These are phyloP conservation scores for Aphelinus certus DNA, from an alignment of 1,140 invertebrate species.

Conservation along the genomic window DNA sequence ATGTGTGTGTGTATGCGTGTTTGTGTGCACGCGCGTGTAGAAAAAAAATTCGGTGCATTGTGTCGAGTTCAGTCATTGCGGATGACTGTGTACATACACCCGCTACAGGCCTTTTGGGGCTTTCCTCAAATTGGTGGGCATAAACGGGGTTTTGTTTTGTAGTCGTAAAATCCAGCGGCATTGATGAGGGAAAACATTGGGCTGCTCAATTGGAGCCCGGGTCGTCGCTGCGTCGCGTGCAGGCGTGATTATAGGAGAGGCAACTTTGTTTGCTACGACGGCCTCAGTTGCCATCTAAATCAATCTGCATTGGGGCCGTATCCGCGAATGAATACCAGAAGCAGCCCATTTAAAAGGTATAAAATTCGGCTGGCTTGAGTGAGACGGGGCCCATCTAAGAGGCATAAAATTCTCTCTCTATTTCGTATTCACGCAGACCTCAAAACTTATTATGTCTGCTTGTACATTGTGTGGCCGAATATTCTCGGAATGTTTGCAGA, in stretches of 20 bases:
- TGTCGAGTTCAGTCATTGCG: neutral
- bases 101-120: neutral
- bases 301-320: neutral
- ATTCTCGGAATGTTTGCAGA: too few species aligned
- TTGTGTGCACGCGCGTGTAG: neutral
- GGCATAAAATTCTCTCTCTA: too few species aligned
- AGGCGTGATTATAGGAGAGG: neutral
- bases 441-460: too few species aligned
- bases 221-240: too few species aligned
- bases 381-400: too few species aligned
- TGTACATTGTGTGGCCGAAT: too few species aligned
- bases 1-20: neutral
- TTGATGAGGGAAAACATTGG: neutral
- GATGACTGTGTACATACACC: neutral
- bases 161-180: constrained; percentile 24
- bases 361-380: neutral
- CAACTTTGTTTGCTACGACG: neutral
- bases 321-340: neutral
- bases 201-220: neutral
- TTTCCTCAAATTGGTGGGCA: constrained; percentile 5
- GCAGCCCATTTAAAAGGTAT: constrained; percentile 13
- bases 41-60: neutral
- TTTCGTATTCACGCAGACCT: too few species aligned
- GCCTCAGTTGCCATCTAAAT: neutral
- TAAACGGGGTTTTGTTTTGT: constrained; percentile 23